phyloP scores from a whole-genome alignment of 2,888 invertebrate species.

The Physocephala rufipes region DNA sequence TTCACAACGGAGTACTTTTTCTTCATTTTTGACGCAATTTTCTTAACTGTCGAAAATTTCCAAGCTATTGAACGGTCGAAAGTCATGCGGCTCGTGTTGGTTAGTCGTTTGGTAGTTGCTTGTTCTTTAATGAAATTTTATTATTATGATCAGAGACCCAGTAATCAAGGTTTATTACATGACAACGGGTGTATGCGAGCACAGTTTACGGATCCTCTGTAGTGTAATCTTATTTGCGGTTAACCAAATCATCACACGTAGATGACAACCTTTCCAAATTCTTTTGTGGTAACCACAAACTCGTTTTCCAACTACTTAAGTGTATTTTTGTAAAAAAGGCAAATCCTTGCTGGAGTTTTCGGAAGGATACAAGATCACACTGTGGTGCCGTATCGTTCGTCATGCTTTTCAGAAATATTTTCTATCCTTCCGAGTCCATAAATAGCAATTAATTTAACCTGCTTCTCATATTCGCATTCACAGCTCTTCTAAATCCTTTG shows the following conservation, averaged over 20 bases:
- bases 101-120: background rate
- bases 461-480: background rate
- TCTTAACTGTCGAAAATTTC: constrained; percentile 21
- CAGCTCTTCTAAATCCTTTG: background rate
- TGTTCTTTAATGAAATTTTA: constrained; percentile 34
- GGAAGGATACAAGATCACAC: too few relatives aligned
- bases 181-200: constrained; percentile 47
- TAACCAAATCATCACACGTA: constrained; percentile 3
- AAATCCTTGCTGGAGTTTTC: too few relatives aligned
- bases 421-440: background rate
- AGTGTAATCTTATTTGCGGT: constrained; percentile 8
- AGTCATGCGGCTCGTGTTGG: background rate
- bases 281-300: too few relatives aligned
- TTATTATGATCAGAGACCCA: constrained; percentile 40
- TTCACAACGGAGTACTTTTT: constrained; percentile 17
- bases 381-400: too few relatives aligned
- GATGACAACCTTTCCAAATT: constrained; percentile 9
- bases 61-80: constrained; percentile 20
- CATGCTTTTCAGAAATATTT: too few relatives aligned
- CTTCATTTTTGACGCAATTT: constrained; percentile 23
- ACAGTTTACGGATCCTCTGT: background rate
- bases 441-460: constrained; percentile 17
- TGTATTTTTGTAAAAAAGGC: too few relatives aligned
- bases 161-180: constrained; percentile 61
- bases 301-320: too few relatives aligned